Evolutionary conservation across 2,888 invertebrate species (phyloP), one percentile per base, ranked within the genome.

Genomic region (Torymus aiolomorphi): DNA sequence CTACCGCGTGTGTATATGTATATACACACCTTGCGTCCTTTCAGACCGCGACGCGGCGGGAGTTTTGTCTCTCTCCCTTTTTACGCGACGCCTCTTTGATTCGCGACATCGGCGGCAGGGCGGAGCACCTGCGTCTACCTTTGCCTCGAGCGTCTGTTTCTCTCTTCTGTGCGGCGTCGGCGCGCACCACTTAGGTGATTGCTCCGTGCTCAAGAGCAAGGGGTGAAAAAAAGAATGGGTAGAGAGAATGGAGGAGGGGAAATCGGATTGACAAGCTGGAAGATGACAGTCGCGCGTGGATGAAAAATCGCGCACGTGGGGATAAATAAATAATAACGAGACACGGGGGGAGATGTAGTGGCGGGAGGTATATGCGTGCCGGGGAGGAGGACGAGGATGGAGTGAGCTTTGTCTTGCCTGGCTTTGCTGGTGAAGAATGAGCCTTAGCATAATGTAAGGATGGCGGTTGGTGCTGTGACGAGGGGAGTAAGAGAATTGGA

Each of bases 111-210:
- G 66, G 52, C 63, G 1, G 12, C 31, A n/a, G 24, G 57, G 14
- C 51, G n/a, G 2, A 20, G 10, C 13, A n/a, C 13, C 20, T 4
- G 14, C 62, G 51, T 14, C 51, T 56, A 12, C 16, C 49, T 62
- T 56, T 54, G 11, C 16, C 49, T 51, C 13, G n/a, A 18, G 31
- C 52, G 54, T 67, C 62, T 51, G 65, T 52, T 51, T 42, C 0
- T 42, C 8, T 31, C 31, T 31, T 0, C 8, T 5, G 8, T 5
- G 42, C 8, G 42, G 42, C 42, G 42, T 42, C 42, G 4, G 8
- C 42, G 42, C 31, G 31, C 42, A 57, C 82, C 84, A 85, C 85
- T 85, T 85, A 82, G 80, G 70, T 83, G 84, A 84, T 84, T 84
- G 84, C 82, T 42, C 42, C 81, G 76, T 73, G 61, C 51, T n/a